Base-by-base conservation (phyloP, 2,888 invertebrate species). In the Pollenia labialis region DNA sequence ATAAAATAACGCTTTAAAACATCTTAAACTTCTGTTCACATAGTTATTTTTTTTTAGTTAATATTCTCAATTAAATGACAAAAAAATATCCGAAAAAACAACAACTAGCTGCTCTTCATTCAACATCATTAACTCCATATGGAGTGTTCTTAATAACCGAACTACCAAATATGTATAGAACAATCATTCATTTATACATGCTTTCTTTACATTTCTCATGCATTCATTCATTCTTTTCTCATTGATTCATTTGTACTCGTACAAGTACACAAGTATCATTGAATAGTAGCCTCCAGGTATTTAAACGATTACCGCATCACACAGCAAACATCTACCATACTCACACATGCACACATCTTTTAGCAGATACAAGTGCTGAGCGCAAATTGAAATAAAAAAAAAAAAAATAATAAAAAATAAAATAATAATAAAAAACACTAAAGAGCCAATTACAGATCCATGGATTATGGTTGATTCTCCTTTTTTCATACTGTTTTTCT, bases 261-360 rank as follows among this genome's bases (percentile, higher is more conserved):
- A 40, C 12, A 42, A 64, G 76, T 69, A 71, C 82, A 68, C 82
- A 68, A 79, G 86, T 87, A 84, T 87, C 84, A 84, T 87, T 87
- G 84, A 87, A 84, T 62, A 54, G 81, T 81, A 23, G 87, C 87
- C 87, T 87, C 87, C 87, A 87, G 87, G 87, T 87, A 87, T 87
- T 68, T 48, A 84, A 85, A 62, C 87, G 84, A 87, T 87, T 87
- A 87, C 84, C 84, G 83, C 86, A 83, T 76, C 64, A 11, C 75
- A 60, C 66, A 75, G 66, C 68, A 64, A 58, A 48, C 75, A 71
- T 71, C 77, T 72, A 58, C 83, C 82, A 64, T 71, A 79, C 62
- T 62, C 69, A 81, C 62, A 68, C 69, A 81, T 48, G 16, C 46
- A 42, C 64, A 44, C 42, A 54, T n/a, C 12, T 46, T 9, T 23